A percentile compares a stretch with the other conserved stretches of the same genome.
These are phyloP conservation scores for Lycorma delicatula DNA, from an alignment of 1,140 invertebrate genomes.

Conservation along the genomic window DNA sequence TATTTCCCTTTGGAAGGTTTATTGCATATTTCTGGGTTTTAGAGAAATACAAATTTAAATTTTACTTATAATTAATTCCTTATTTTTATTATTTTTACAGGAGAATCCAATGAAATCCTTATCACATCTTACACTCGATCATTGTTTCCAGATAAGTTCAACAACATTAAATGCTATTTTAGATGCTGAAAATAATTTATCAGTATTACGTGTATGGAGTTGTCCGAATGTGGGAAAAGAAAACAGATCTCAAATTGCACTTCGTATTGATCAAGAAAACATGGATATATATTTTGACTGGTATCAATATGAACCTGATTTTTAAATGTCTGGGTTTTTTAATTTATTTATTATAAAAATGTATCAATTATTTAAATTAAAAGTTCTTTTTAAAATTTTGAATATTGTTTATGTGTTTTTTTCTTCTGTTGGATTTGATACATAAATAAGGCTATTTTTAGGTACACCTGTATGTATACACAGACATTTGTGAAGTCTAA, in stretches of 20 bases:
- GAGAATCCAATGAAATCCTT: conserved; percentile 31
- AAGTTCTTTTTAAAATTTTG: too few relatives aligned
- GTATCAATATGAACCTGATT: too few relatives aligned
- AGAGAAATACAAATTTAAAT: not conserved
- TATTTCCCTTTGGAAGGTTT: too few relatives aligned
- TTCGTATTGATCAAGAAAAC: conserved; percentile 26
- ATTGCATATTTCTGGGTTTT: too few relatives aligned
- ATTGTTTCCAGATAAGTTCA: conserved; percentile 28
- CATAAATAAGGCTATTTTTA: too few relatives aligned
- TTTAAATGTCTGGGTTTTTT: too few relatives aligned
- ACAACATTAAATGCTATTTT: conserved; percentile 25
- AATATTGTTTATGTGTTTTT: too few relatives aligned
- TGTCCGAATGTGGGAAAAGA: conserved; percentile 28
- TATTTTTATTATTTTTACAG: conserved; percentile 21
- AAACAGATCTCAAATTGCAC: conserved; percentile 16
- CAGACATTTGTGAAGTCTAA: too few relatives aligned
- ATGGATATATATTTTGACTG: conserved; percentile 32
- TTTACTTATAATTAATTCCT: not conserved
- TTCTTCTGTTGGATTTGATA: too few relatives aligned
- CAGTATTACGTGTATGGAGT: conserved; percentile 31
- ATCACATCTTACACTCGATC: conserved; percentile 30
- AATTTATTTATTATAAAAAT: too few relatives aligned
- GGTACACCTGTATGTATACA: too few relatives aligned
- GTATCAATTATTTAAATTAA: too few relatives aligned
- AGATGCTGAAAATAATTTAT: conserved; percentile 29